These are phyloP conservation scores for Quiscalus mexicanus DNA, from an alignment of 2,113 vertebrate genomes.

Conservation along the genomic window DNA sequence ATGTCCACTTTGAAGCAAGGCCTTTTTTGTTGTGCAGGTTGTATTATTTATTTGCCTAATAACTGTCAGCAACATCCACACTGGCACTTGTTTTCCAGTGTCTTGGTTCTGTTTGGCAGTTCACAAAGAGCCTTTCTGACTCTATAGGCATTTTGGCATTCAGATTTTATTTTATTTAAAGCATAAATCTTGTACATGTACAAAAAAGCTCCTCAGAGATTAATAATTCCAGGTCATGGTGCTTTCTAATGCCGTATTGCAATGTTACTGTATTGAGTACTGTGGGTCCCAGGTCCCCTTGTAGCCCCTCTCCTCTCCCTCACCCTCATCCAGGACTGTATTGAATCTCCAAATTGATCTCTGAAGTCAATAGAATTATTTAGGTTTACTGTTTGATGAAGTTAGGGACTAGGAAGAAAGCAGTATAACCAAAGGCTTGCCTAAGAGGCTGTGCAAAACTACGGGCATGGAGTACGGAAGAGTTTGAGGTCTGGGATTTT, in stretches of 20 bases:
- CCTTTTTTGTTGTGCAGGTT: not conserved
- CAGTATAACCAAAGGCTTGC: not conserved
- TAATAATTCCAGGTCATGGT: not conserved
- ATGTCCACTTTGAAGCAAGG: not conserved
- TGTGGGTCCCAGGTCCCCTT: not conserved
- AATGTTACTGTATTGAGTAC: not conserved
- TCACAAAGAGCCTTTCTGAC: constrained; percentile 2
- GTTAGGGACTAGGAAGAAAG: not conserved
- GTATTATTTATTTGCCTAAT: constrained; percentile 22
- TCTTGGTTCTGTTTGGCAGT: constrained; percentile 1
- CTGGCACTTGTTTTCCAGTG: not conserved
- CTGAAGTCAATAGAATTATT: not conserved
- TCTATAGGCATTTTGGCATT: constrained; percentile 1
- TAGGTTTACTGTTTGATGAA: not conserved
- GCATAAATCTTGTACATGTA: not conserved
- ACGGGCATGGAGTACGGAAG: not conserved
- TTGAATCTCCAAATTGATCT: not conserved
- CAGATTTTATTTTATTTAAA: constrained; percentile 26
- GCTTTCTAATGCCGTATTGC: not conserved
- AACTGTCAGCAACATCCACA: not conserved
- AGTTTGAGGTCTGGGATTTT: not conserved
- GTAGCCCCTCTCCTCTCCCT: not conserved
- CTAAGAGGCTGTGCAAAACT: not conserved
- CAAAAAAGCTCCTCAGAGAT: not conserved
- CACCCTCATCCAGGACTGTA: not conserved